phyloP scores from a whole-genome alignment of 2,888 invertebrate genomes.

The Pseudoips prasinana region DNA sequence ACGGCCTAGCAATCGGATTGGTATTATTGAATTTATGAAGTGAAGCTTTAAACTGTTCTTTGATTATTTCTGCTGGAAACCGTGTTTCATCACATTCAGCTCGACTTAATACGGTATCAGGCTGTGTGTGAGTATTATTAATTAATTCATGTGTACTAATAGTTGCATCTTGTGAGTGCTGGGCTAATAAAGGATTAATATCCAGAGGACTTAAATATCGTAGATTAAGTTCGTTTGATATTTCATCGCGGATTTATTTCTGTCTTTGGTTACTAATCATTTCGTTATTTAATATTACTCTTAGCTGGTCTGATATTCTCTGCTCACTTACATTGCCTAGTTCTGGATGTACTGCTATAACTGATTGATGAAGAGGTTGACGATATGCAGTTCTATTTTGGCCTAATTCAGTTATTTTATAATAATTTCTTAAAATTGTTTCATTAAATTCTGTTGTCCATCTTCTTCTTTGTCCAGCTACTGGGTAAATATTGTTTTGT shows the following conservation, averaged over 20 bases:
- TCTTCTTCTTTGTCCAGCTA: background rate
- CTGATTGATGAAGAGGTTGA: background rate
- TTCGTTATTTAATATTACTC: constrained; percentile 1
- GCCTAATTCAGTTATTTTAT: background rate
- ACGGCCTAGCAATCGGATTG: background rate
- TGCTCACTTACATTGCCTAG: constrained; percentile 1
- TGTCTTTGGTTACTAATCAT: background rate
- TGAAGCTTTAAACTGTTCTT: background rate
- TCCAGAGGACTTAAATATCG: background rate
- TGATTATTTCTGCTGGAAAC: too few species aligned
- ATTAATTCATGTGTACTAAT: too few species aligned
- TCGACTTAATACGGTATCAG: too few species aligned
- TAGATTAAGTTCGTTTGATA: background rate
- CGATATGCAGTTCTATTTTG: constrained; percentile 1
- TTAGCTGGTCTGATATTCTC: constrained; percentile 1
- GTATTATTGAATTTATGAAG: background rate
- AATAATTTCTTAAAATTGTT: constrained; percentile 1
- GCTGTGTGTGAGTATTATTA: too few species aligned
- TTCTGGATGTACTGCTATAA: background rate
- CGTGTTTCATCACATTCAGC: too few species aligned
- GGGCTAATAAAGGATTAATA: too few species aligned
- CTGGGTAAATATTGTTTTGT: background rate
- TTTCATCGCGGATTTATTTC: background rate
- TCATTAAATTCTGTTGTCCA: constrained; percentile 3
- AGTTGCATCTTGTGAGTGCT: too few species aligned